Percentiles rank a stretch among this genome's conserved stretches.
Evolutionary conservation across 2,797 vertebrate species (phyloP).

Genomic region (Loriculus beryllinus): DNA sequence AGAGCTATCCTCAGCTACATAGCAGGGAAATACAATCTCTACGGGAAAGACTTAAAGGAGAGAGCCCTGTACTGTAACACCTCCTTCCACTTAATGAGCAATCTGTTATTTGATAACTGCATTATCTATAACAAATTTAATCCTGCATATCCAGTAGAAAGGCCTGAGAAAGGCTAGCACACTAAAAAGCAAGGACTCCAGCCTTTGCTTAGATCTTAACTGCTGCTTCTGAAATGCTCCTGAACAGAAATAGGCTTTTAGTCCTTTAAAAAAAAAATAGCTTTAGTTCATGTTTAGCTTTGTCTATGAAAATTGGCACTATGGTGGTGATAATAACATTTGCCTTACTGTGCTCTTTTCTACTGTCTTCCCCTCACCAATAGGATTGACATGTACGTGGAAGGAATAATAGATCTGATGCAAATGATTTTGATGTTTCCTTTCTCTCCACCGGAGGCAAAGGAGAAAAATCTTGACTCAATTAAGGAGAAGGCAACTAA

Average conservation of each 20-base stretch:
- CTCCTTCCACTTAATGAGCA: neutral
- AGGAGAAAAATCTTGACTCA: slow-evolving; percentile 68
- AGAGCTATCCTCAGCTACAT: slow-evolving; percentile 88
- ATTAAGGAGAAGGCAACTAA: slow-evolving; percentile 78
- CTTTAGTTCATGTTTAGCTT: neutral
- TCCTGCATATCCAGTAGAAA: neutral
- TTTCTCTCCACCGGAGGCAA: slow-evolving; percentile 71
- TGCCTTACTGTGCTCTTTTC: neutral
- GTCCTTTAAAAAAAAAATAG: neutral
- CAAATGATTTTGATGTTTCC: slow-evolving; percentile 74
- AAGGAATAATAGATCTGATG: slow-evolving; percentile 83
- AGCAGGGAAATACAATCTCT: slow-evolving; percentile 85
- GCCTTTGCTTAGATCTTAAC: neutral
- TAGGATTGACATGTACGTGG: slow-evolving; percentile 89
- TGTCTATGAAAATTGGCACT: neutral
- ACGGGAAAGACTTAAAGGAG: slow-evolving; percentile 86
- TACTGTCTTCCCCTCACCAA: neutral
- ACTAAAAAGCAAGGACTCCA: neutral
- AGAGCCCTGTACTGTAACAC: slow-evolving; percentile 75
- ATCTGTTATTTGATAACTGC: neutral
- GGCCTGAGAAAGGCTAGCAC: neutral
- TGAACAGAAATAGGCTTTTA: neutral
- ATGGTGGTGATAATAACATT: neutral
- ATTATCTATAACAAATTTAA: neutral
- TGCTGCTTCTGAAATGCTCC: neutral